Evolutionary conservation across 2,113 vertebrate species (phyloP).

Genomic region (Vireo altiloquus): DNA sequence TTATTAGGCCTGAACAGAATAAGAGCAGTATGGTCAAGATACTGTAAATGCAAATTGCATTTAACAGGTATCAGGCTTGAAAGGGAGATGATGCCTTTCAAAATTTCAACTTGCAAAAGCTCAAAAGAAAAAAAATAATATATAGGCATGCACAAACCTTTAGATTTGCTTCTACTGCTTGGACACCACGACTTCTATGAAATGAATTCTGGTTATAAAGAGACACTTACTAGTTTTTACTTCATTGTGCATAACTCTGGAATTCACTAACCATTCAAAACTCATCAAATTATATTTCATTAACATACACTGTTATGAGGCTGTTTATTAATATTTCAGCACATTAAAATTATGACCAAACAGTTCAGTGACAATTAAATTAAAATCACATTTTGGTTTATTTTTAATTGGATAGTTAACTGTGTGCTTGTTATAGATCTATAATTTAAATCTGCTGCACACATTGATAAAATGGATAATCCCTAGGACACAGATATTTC

Average conservation of each 20-base stretch:
- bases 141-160: conserved; percentile 54
- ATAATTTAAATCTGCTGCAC: background rate
- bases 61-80: conserved; percentile 1
- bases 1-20: conserved; percentile 10
- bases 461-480: background rate
- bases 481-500: background rate
- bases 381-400: background rate
- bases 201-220: conserved; percentile 55
- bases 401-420: background rate
- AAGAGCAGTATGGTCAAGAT: background rate
- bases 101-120: conserved; percentile 16
- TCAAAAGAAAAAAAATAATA: background rate
- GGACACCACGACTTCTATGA: conserved; percentile 45
- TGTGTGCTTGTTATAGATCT: background rate
- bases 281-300: background rate
- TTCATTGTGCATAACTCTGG: background rate
- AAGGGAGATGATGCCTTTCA: background rate
- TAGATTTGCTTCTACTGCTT: conserved; percentile 54
- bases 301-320: background rate
- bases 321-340: background rate
- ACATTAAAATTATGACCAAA: background rate
- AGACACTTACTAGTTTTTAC: conserved; percentile 35
- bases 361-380: background rate
- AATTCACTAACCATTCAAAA: background rate
- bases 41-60: conserved; percentile 34